Percentiles rank a stretch among this genome's conserved stretches.
Conservation (phyloP, 2,888 invertebrate species). For the Andricus quercusramuli region DNA sequence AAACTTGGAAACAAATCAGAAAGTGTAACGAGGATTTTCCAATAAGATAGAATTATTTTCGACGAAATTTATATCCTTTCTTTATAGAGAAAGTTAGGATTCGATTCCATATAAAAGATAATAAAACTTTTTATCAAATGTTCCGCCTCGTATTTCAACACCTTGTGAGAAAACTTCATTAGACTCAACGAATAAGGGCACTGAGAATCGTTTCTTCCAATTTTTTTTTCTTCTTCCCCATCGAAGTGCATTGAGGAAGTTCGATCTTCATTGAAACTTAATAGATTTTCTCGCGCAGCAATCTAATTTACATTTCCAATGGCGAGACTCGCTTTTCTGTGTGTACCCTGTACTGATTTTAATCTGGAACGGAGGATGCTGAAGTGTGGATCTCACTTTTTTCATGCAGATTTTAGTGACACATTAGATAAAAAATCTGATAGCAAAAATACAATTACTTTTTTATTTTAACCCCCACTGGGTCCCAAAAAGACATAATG, state of each 20-base stretch:
- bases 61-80: neutral
- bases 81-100: neutral
- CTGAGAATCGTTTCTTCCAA: neutral
- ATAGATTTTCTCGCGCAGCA: conserved; percentile 27
- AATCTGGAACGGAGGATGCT: conserved; percentile 1
- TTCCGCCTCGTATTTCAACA: neutral
- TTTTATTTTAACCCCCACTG: no score
- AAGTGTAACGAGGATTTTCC: neutral
- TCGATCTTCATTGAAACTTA: conserved; percentile 37
- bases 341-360: neutral
- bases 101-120: neutral
- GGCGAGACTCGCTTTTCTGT: neutral
- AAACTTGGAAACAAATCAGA: neutral
- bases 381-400: neutral
- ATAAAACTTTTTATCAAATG: conserved; percentile 5
- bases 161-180: conserved; percentile 8
- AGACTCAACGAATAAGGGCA: neutral
- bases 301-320: conserved; percentile 28
- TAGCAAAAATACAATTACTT: no score
- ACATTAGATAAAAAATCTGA: neutral
- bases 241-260: conserved; percentile 26
- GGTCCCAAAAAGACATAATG: no score
- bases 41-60: neutral
- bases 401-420: neutral
- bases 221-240: neutral